Percentiles rank a stretch among this genome's conserved stretches.
phyloP scores from a whole-genome alignment of 2,113 vertebrate species.

The Peromyscus polionotus region DNA sequence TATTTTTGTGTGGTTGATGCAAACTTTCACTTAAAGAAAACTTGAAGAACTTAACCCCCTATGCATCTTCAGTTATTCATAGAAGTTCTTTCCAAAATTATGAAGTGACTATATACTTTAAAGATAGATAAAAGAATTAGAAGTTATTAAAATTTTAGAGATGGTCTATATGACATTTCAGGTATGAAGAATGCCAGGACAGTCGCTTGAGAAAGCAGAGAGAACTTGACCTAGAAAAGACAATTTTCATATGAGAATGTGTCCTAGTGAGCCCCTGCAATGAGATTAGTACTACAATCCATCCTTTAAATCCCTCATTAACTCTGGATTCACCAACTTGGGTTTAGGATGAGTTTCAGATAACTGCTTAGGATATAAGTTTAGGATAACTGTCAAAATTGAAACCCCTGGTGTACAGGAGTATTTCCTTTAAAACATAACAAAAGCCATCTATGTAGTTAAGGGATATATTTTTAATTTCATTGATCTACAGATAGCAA shows the following conservation, averaged over 20 bases:
- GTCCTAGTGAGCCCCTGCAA: neutral
- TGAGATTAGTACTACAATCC: neutral
- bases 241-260: neutral
- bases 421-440: neutral
- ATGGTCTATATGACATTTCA: neutral
- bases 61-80: neutral
- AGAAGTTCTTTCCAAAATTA: neutral
- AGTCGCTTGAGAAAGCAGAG: neutral
- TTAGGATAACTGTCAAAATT: neutral
- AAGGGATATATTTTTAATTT: constrained; percentile 3
- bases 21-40: neutral
- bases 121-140: neutral
- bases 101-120: neutral
- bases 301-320: neutral
- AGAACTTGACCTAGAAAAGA: neutral
- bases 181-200: neutral
- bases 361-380: no score
- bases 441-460: neutral
- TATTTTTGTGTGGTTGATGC: neutral
- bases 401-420: neutral
- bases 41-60: neutral
- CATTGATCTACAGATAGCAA: neutral
- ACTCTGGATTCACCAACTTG: fast-evolving
- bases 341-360: neutral
- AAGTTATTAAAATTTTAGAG: constrained; percentile 15